Conservation (phyloP, 2,113 vertebrate species). For the Sinocyclocheilus grahami region DNA sequence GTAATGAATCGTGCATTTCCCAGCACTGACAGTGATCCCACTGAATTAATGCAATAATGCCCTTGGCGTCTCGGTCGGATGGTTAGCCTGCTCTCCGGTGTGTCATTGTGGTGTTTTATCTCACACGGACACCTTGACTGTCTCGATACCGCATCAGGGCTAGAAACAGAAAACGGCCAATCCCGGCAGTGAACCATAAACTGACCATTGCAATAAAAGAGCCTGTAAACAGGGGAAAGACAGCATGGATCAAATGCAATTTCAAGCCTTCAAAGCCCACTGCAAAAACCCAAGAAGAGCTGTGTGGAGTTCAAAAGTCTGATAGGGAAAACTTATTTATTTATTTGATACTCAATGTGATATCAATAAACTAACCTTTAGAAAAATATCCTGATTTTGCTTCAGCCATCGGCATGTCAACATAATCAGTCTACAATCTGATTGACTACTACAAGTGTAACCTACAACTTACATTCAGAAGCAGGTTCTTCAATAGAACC, state of each 20-base stretch:
- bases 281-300: slow-evolving; percentile 46
- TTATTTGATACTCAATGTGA: not conserved
- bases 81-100: slow-evolving; percentile 50
- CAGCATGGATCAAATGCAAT: slow-evolving; percentile 46
- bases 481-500: not conserved
- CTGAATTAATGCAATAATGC: slow-evolving; percentile 57
- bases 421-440: not conserved
- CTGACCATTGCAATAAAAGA: slow-evolving; percentile 85
- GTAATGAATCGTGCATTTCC: slow-evolving; percentile 44
- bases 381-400: not conserved
- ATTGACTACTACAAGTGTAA: not conserved
- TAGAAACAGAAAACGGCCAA: slow-evolving; percentile 70
- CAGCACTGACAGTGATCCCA: slow-evolving; percentile 33
- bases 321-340: slow-evolving; percentile 9
- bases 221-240: slow-evolving; percentile 63
- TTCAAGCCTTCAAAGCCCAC: slow-evolving; percentile 18
- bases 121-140: slow-evolving; percentile 78
- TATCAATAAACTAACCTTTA: slow-evolving; percentile 15
- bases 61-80: slow-evolving; percentile 37
- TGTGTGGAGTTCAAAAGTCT: not conserved
- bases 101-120: slow-evolving; percentile 71
- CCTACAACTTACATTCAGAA: not conserved
- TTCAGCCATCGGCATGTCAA: not conserved
- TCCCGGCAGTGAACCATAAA: slow-evolving; percentile 78
- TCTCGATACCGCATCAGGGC: slow-evolving; percentile 66